These are phyloP conservation scores for Acanthochromis polyacanthus DNA, from an alignment of 2,113 vertebrate species.

Conservation along the genomic window DNA sequence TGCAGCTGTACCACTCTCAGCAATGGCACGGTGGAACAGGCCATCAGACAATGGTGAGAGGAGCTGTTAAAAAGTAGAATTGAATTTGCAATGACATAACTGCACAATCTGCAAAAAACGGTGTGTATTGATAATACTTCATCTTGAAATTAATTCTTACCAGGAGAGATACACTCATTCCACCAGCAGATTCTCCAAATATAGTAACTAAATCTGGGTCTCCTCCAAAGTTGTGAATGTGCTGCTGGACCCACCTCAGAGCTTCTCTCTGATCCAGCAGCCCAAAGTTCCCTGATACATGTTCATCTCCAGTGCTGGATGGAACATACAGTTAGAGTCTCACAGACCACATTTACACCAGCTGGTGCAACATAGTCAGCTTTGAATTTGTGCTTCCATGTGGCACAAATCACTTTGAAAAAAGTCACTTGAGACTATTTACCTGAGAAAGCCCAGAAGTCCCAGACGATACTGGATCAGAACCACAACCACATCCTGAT, in stretches of 20 bases:
- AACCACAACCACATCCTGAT: conserved; percentile 89
- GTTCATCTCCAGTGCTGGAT: conserved; percentile 90
- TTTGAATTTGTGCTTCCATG: not conserved
- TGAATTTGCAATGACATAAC: not conserved
- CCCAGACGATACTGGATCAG: conserved; percentile 90
- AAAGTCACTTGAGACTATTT: not conserved
- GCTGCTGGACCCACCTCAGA: conserved; percentile 90
- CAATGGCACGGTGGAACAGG: conserved; percentile 88
- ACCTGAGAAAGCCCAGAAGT: conserved; percentile 89
- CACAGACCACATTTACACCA: not conserved
- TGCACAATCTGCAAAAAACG: no score
- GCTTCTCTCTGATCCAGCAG: conserved; percentile 91
- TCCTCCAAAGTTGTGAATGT: conserved; percentile 91
- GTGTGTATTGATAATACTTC: not conserved
- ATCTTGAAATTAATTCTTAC: conserved; percentile 72
- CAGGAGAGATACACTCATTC: conserved; percentile 86
- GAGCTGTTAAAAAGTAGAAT: conserved; percentile 74
- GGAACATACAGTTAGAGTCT: conserved; percentile 6
- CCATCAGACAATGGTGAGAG: conserved; percentile 86
- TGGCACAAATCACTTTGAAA: not conserved
- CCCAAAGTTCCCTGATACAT: conserved; percentile 89
- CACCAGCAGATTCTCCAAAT: conserved; percentile 92
- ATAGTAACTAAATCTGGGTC: conserved; percentile 89
- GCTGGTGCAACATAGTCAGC: not conserved
- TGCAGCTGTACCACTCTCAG: conserved; percentile 87